Conservation (phyloP, 1,140 invertebrate genomes). For the Paracyclopina nana region DNA sequence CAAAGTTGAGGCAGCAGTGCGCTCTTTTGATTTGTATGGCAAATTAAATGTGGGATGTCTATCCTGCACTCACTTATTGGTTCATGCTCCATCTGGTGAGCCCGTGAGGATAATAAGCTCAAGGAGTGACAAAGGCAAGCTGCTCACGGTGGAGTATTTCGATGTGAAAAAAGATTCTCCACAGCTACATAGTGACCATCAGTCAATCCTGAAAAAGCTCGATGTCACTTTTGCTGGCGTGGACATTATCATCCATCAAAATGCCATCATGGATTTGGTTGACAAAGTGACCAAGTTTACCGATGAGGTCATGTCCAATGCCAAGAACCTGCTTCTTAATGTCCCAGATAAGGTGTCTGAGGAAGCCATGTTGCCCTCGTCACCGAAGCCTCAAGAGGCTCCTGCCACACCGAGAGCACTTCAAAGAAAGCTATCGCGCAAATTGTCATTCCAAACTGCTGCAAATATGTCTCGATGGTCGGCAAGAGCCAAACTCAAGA, state of each 20-base stretch:
- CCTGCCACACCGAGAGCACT: not conserved
- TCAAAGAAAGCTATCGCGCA: no score
- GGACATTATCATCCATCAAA: conserved; percentile 1
- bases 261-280: conserved; percentile 1
- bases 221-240: not conserved
- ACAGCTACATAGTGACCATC: not conserved
- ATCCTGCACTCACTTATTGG: not conserved
- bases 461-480: not conserved
- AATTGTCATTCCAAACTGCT: not conserved
- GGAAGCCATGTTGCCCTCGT: not conserved
- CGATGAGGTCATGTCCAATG: not conserved
- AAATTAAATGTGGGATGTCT: not conserved
- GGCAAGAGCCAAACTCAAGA: not conserved
- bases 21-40: not conserved
- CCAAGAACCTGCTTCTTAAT: not conserved
- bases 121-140: not conserved
- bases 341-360: not conserved
- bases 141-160: not conserved
- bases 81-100: not conserved
- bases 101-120: not conserved
- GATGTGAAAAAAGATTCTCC: conserved; percentile 7
- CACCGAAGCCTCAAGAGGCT: not conserved
- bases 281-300: conserved; percentile 1
- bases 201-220: not conserved
- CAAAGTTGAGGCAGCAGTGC: not conserved